Conservation (phyloP, 2,113 vertebrate species). For the Anser brachyrhynchus region DNA sequence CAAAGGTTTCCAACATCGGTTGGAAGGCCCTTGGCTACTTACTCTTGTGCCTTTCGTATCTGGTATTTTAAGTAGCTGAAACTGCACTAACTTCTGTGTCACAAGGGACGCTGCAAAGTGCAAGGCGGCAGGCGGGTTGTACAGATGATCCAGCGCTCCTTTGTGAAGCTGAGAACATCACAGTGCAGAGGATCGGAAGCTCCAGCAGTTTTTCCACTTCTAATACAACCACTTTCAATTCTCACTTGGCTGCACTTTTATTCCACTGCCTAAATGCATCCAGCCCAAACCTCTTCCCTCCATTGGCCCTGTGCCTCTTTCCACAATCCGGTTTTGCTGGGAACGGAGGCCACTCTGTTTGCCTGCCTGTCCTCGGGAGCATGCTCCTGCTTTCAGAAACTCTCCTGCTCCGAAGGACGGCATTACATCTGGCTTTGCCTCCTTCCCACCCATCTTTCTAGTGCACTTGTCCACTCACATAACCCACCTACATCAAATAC, state of each 20-base stretch:
- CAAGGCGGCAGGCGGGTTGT: not conserved
- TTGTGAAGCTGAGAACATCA: not conserved
- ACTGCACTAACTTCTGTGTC: not conserved
- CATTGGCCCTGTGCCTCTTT: fast-evolving
- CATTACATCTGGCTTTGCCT: not conserved
- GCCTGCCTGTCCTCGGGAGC: not conserved
- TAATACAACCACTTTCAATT: not conserved
- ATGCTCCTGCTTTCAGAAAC: not conserved
- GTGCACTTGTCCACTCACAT: not conserved
- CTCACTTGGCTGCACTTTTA: not conserved
- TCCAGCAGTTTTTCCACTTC: not conserved
- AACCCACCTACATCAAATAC: not conserved
- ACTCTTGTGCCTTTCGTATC: not conserved
- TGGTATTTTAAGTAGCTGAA: not conserved
- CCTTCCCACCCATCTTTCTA: not conserved
- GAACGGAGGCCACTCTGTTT: fast-evolving
- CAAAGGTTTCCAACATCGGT: not conserved
- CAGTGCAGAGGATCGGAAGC: not conserved
- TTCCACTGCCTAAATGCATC: not conserved
- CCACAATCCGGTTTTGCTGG: not conserved
- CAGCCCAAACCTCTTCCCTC: not conserved
- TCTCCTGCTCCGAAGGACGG: not conserved
- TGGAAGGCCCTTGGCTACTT: not conserved
- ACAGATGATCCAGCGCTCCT: not conserved
- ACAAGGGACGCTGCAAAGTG: not conserved